Base-by-base conservation (phyloP, 2,113 vertebrate species). In the Petromus typicus region DNA sequence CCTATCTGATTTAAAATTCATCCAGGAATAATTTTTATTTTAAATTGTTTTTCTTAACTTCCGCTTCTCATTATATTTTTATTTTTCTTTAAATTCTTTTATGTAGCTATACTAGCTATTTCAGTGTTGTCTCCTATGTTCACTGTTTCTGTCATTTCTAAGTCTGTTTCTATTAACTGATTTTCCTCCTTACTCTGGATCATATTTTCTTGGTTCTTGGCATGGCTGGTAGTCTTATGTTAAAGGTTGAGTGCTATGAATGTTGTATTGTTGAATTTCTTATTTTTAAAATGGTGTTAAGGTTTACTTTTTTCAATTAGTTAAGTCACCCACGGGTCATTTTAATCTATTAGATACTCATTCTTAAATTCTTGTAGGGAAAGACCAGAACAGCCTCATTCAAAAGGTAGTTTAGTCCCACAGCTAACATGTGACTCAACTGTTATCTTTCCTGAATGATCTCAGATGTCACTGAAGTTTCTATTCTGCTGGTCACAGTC, bases 31-130 rank as follows among this genome's bases (percentile, higher is more conserved):
- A n/a, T 37, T 37, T 75, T 81, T 37, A 61, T 59, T 67, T 83
- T 83, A 83, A 69, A 27, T 56, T 91, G 17, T 73, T 71, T 82
- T 27, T 82, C 64, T 76, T 4, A 85, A 40, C 48, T 82, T 57
- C 7, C 0, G 40, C 10, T 83, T 83, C 37, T 87, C 25, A 40
- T 67, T 79, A 12, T 79, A 57, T 95, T 86, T 90, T 57, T 37
- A 5, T 56, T 91, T 95, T 93, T 48, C 48, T 86, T 89, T 93
- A 83, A 66, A 67, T 48, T 51, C 32, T 37, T 71, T 20, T 45
- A 61, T 34, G 12, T 13, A 45, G 45, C 67, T 76, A 2, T 40
- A 64, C 12, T 45, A 78, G 69, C 25, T 87, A 2, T 85, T 95
- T 86, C 67, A 75, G 37, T 92, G 18, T 57, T 59, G 80, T 54